These are phyloP conservation scores for Equus przewalskii DNA, from an alignment of 2,113 vertebrate genomes.

Conservation along the genomic window DNA sequence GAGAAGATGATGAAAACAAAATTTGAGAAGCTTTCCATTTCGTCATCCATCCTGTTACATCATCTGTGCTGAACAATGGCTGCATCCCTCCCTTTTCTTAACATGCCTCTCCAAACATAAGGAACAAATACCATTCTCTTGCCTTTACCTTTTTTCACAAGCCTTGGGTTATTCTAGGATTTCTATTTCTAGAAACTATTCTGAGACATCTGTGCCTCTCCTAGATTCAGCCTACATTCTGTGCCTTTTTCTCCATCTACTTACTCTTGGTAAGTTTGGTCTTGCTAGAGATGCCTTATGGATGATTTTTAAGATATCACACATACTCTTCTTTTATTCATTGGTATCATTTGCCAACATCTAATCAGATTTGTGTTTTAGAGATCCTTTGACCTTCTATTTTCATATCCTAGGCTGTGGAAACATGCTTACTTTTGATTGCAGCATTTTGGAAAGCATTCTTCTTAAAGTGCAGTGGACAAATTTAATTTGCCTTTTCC, in stretches of 20 bases:
- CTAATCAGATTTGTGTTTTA: slow-evolving; percentile 4
- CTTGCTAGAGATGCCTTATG: neutral
- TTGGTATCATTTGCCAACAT: neutral
- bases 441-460: neutral
- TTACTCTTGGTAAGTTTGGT: slow-evolving; percentile 18
- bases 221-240: slow-evolving; percentile 66
- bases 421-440: neutral
- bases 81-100: neutral
- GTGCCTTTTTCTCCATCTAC: slow-evolving; percentile 5
- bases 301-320: neutral
- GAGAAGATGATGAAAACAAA: neutral
- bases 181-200: slow-evolving; percentile 73
- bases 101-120: neutral
- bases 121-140: slow-evolving; percentile 23
- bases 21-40: neutral
- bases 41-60: neutral
- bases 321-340: neutral
- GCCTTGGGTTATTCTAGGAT: slow-evolving; percentile 64
- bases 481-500: neutral
- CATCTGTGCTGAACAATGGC: neutral
- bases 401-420: neutral
- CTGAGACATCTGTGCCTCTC: slow-evolving; percentile 74
- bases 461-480: neutral
- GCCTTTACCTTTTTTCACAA: slow-evolving; percentile 65
- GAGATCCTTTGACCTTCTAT: neutral